Base-by-base conservation (phyloP, 2,888 invertebrate genomes). In the Aporophyla nigra region DNA sequence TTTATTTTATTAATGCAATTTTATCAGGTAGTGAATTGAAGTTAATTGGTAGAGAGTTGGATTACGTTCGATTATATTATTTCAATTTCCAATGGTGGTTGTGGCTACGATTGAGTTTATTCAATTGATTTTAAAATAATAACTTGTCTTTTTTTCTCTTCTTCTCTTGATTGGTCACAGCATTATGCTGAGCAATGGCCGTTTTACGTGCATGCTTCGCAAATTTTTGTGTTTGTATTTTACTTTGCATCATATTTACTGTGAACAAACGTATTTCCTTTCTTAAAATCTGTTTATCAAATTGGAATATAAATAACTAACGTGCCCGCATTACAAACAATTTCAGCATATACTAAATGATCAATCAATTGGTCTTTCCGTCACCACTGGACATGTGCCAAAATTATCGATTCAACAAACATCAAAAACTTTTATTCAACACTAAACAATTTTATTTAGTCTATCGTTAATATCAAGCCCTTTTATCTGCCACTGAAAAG, bases 1-100 rank as follows among this genome's bases (percentile, higher is more conserved):
- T 71, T 75, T 70, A 76, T 65, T 65, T 59, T 24, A 65, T 56
- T 69, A n/a, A 3, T 70, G 51, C 24, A 19, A 43, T 68, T 81
- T 33, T 65, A 46, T 65, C 33, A 43, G 19, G 54, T n/a, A 14
- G n/a, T 71, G 46, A 68, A 73, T 63, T 59, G n/a, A 68, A 27
- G 40, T 58, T 54, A 68, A 68, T 67, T 74, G 51, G 54, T 5
- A n/a, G 7, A 5, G 14, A 12, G 1, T 27, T 59, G 21, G 4
- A 58, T 27, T 51, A 33, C 10, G 6, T 19, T 51, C 9, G 51
- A 51, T 53, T 66, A 54, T 33, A 43, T 51, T 43, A 51, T 63
- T 67, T 46, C 3, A 33, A 56, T 46, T n/a, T 33, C 49, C 40
- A 40, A 16, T 1, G 21, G 0, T 51, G 58, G 59, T 70, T 12